Evolutionary conservation across 2,797 vertebrate species (phyloP), one percentile per base, ranked within the genome.

Genomic region (Gobionotothen gibberifrons): DNA sequence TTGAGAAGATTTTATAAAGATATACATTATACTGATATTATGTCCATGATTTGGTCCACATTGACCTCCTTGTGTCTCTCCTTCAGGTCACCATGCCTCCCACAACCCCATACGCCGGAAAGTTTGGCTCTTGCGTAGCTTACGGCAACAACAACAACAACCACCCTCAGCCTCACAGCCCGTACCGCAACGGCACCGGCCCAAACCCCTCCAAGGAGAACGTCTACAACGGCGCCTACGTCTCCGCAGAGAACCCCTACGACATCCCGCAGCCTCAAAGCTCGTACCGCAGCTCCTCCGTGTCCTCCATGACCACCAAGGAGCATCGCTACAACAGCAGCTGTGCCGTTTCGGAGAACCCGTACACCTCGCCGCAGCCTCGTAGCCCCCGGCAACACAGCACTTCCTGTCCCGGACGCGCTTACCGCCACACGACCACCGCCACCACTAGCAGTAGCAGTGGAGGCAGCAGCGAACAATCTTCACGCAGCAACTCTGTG

Each of bases 81-180:
- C 44, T 19, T 0, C 76, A 92, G 90, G 83, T 85, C 82, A 95
- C 67, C 84, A 99, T 99, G 98, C 97, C 98, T 58, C 97, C 97
- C 88, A 99, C 97, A 0, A 97, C 97, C 59, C 96, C 96, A 0
- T 97, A 98, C 70, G 95, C 96, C 12, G 95, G 94, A 0, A 96
- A 97, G 95, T 98, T 98, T 91, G 94, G 93, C 92, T 95, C 96
- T 77, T 92, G 89, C 8, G 92, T 92, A 0, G 79, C 95, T 26
- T 97, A 96, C 84, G 94, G 92, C 93, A 90, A 66, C 91, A 90
- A 78, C 83, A 85, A 82, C 76, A 88, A 88, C 64, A 57, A 39
- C 79, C 85, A 88, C 2, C 79, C 89, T 5, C 88, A 91, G 72
- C 72, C 90, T 42, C 85, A 81, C 66, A 92, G 87, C 43, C 91